These are phyloP conservation scores for Pseudotriccus pelzelni DNA, from an alignment of 2,797 vertebrate species.

Conservation along the genomic window DNA sequence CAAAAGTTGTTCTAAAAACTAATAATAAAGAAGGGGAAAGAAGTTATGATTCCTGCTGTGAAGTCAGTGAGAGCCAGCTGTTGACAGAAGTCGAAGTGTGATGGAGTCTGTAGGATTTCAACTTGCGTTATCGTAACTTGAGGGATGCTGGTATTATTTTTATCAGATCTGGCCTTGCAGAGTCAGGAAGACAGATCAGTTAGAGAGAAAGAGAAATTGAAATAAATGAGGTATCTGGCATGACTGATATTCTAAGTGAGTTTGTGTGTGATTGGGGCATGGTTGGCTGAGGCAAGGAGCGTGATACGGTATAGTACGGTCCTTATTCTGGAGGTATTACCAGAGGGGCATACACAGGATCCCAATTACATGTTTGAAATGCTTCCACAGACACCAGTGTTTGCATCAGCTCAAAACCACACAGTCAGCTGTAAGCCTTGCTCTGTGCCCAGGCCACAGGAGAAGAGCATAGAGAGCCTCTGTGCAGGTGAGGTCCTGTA, in stretches of 20 bases:
- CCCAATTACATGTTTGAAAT: background rate
- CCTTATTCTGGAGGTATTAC: background rate
- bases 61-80: background rate
- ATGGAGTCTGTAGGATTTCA: background rate
- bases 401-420: background rate
- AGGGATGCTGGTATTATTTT: background rate
- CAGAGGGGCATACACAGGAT: background rate
- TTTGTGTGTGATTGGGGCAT: background rate
- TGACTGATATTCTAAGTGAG: background rate
- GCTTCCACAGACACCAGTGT: fast-evolving
- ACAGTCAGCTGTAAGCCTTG: fast-evolving
- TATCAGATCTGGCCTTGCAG: background rate
- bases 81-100: conserved; percentile 12
- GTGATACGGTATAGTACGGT: background rate
- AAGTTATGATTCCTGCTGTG: background rate
- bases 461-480: background rate
- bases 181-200: background rate
- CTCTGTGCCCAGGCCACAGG: background rate
- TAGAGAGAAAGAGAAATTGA: background rate
- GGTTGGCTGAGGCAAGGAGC: background rate
- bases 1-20: background rate
- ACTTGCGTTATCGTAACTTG: background rate
- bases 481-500: fast-evolving
- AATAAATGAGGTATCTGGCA: background rate
- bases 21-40: background rate